These are phyloP conservation scores for Abrostola triplasia DNA, from an alignment of 2,888 invertebrate species.

Conservation along the genomic window DNA sequence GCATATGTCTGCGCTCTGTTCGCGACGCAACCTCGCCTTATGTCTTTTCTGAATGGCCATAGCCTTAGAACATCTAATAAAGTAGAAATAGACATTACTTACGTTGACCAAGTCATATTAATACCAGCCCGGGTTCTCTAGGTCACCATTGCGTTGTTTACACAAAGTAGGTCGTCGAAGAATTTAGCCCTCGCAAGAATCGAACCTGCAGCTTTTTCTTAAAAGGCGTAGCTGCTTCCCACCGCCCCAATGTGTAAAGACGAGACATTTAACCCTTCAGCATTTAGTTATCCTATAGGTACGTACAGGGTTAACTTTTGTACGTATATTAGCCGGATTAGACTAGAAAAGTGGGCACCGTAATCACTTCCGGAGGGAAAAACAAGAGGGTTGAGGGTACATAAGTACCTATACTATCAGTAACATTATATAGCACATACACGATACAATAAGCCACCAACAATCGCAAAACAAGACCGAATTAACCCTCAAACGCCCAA, in stretches of 20 bases:
- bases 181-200: not conserved
- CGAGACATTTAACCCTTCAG: not conserved
- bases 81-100: too few species aligned
- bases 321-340: conserved; percentile 7
- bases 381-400: not conserved
- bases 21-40: too few species aligned
- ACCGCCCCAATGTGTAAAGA: not conserved
- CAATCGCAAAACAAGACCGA: conserved; percentile 47
- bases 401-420: not conserved
- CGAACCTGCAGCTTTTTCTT: not conserved
- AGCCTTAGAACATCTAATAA: too few species aligned
- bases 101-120: too few species aligned
- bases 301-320: not conserved
- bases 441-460: conserved; percentile 8
- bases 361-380: not conserved
- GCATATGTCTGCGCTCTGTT: too few species aligned
- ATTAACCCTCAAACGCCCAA: conserved; percentile 56
- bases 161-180: too few species aligned
- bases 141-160: too few species aligned
- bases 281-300: not conserved
- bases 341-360: not conserved
- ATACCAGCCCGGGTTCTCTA: too few species aligned
- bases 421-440: not conserved
- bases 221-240: too few species aligned
- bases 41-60: too few species aligned